These are phyloP conservation scores for Ptychochromis oligacanthus DNA, from an alignment of 2,113 vertebrate genomes.

Conservation along the genomic window DNA sequence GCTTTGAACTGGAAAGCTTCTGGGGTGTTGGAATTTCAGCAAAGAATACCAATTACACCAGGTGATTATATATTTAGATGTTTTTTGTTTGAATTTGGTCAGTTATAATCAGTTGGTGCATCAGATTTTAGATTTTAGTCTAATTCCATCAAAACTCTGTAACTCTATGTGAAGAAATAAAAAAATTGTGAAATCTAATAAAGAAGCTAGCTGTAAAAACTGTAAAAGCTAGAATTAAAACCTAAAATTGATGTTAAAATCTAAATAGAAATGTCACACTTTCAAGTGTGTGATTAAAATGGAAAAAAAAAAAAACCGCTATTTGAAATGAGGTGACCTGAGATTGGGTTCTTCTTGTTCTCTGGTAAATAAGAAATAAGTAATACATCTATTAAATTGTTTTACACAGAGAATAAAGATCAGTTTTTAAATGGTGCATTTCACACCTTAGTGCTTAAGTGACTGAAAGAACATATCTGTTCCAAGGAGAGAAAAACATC, in stretches of 20 bases:
- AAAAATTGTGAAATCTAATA: not conserved
- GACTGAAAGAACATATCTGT: slow-evolving; percentile 12
- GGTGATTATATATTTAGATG: not conserved
- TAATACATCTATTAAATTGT: not conserved
- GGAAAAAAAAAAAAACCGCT: not conserved
- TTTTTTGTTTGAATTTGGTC: not conserved
- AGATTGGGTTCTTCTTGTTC: not conserved
- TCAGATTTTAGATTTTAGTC: not conserved
- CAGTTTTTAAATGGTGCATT: not conserved
- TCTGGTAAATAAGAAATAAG: not conserved
- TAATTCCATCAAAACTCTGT: not conserved
- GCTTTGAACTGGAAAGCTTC: not conserved
- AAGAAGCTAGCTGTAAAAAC: not conserved
- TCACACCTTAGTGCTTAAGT: not conserved
- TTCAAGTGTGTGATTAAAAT: too few relatives aligned
- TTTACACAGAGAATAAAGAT: not conserved
- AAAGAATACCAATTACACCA: not conserved
- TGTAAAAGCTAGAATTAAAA: not conserved
- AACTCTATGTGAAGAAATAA: not conserved
- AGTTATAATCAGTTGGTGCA: rapidly evolving
- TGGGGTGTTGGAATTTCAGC: not conserved
- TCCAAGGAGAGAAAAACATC: not conserved
- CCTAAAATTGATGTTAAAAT: not conserved
- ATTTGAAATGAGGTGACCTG: not conserved
- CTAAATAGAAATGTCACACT: slow-evolving; percentile 10